These are phyloP conservation scores for Antennarius striatus DNA, from an alignment of 2,113 vertebrate species.

Conservation along the genomic window DNA sequence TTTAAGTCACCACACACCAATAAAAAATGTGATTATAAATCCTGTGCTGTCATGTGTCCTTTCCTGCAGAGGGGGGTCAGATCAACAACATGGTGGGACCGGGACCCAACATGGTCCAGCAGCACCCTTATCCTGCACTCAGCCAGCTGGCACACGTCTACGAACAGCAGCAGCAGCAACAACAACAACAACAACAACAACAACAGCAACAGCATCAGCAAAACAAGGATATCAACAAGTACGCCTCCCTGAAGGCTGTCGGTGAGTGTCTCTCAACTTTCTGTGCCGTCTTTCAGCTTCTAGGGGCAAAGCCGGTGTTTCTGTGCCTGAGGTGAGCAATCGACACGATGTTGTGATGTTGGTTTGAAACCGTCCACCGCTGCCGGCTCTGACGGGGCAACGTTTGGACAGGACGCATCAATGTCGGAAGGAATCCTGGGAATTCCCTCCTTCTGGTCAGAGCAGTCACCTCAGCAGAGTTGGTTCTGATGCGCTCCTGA, in stretches of 20 bases:
- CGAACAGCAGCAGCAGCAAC: constrained; percentile 85
- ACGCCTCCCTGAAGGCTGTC: constrained; percentile 95
- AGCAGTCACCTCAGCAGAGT: not conserved
- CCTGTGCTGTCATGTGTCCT: constrained; percentile 37
- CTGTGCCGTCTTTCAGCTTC: not conserved
- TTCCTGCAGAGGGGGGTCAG: constrained; percentile 85
- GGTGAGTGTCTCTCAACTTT: constrained; percentile 82
- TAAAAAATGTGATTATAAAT: constrained; percentile 22
- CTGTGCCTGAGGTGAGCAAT: no score
- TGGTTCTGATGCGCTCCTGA: not conserved
- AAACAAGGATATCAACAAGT: constrained; percentile 96
- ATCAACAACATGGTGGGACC: constrained; percentile 90
- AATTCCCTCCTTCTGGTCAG: constrained; percentile 7
- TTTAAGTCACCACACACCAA: no score
- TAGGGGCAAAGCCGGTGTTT: not conserved
- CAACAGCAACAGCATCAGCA: constrained; percentile 85
- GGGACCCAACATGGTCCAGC: constrained; percentile 87
- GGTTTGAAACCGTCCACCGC: constrained; percentile 1
- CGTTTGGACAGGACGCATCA: constrained; percentile 3
- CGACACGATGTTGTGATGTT: not conserved
- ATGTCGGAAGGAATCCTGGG: constrained; percentile 2
- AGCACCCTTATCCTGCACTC: constrained; percentile 90
- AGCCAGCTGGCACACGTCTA: constrained; percentile 94
- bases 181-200: constrained; percentile 79
- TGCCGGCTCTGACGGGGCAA: not conserved